Base-by-base conservation (phyloP, 2,113 vertebrate genomes). In the Chamaea fasciata region DNA sequence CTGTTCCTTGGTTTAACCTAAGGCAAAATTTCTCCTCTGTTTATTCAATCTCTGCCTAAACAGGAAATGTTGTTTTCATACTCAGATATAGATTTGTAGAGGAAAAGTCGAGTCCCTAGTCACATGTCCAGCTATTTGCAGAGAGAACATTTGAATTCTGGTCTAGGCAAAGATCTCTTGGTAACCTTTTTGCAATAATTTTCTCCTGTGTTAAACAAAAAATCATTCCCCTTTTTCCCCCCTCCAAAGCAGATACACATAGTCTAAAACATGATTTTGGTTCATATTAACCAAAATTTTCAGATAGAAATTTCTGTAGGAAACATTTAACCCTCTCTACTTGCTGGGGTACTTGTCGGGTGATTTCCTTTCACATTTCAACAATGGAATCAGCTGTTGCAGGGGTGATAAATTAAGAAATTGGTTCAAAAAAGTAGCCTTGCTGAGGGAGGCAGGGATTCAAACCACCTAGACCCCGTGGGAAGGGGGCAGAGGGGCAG, bases 211-310 rank as follows among this genome's bases (percentile, higher is more conserved):
- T 62, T 74, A 81, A 77, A 35, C 37, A 80, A 92, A 93, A 90
- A 68, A 35, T 31, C 10, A 47, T 21, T 44, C 14, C 13, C 4
- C 10, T n/a, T 57, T 5, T 1, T 0, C 6, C 13, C 13, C 18
- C 10, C 12, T 10, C 39, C 30, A 31, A 35, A 85, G 37, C 9
- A 33, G 13, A 79, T 33, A 60, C 13, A 23, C 4, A 19, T 64
- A 31, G 17, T 49, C 57, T 76, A 53, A 35, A 39, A 90, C 49
- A 47, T 19, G 19, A 15, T 35, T 85, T 71, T 64, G 1, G 11
- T 69, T 83, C 27, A 23, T 68, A 64, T 68, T 71, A 76, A 79
- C 6, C 3, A 26, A 70, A 71, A 46, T 63, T 27, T 75, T 90
- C 57, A 64, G 13, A 33, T 9, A 59, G 15, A 70, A 15, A 6